Percentiles rank a stretch among this genome's conserved stretches.
Conservation (phyloP, 2,113 vertebrate genomes). For the Channa argus region DNA sequence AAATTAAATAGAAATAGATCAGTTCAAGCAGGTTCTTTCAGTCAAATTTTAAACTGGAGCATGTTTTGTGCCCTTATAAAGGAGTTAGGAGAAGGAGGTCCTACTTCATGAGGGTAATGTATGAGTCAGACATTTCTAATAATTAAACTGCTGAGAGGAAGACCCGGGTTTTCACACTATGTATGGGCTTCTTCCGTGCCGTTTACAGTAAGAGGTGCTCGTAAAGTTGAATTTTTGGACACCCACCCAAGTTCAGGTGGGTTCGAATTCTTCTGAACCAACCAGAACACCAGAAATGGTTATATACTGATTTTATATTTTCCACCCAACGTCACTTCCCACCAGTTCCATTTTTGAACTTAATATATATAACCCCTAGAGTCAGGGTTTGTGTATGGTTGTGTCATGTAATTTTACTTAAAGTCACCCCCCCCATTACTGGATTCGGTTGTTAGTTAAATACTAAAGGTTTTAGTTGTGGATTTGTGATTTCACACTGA, state of each 20-base stretch:
- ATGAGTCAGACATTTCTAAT: conserved; percentile 70
- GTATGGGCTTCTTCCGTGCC: conserved; percentile 58
- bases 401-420: too few species aligned
- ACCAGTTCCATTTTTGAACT: not conserved
- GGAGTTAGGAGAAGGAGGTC: conserved; percentile 65
- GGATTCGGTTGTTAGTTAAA: too few species aligned
- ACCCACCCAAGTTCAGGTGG: conserved; percentile 1
- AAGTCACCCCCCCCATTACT: too few species aligned
- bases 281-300: not conserved
- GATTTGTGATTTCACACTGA: too few species aligned
- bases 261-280: not conserved
- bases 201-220: conserved; percentile 24
- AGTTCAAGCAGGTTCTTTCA: conserved; percentile 1
- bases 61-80: conserved; percentile 65
- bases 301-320: not conserved
- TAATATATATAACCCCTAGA: not conserved
- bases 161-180: conserved; percentile 45
- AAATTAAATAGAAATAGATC: conserved; percentile 28
- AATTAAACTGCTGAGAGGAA: conserved; percentile 38
- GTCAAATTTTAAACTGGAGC: conserved; percentile 24
- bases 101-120: conserved; percentile 14
- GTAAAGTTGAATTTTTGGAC: conserved; percentile 1
- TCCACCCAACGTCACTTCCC: too few species aligned
- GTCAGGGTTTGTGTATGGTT: not conserved
- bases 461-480: too few species aligned